phyloP scores from a whole-genome alignment of 1,140 invertebrate genomes.

The Solenopsis invicta region DNA sequence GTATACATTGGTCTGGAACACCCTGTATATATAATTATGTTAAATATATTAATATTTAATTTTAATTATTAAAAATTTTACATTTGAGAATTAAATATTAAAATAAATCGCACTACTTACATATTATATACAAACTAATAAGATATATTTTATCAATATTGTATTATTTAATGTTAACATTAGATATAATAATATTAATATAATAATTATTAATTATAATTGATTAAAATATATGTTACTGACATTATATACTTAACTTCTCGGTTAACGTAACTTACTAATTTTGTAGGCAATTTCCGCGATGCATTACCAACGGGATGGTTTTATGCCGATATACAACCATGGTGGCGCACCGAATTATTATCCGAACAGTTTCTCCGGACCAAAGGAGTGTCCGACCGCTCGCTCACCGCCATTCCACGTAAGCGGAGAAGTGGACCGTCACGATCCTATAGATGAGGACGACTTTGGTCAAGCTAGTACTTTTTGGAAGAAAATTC shows the following conservation, averaged over 20 bases:
- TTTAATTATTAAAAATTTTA: too few species aligned
- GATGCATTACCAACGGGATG: constrained; percentile 96
- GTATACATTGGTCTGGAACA: too few species aligned
- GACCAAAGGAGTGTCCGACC: constrained; percentile 89
- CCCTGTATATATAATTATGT: too few species aligned
- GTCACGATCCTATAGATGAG: constrained; percentile 94
- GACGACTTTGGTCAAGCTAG: constrained; percentile 96
- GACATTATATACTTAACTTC: neutral
- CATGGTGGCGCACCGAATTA: constrained; percentile 96
- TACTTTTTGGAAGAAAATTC: constrained; percentile 93
- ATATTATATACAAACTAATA: neutral
- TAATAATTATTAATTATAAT: neutral
- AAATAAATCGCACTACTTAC: neutral
- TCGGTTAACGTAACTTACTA: neutral
- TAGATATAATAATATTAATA: neutral
- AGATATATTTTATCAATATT: neutral
- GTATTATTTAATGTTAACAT: neutral
- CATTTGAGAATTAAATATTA: too few species aligned
- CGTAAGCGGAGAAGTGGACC: constrained; percentile 89
- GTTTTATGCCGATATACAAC: constrained; percentile 90
- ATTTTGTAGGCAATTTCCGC: constrained; percentile 79
- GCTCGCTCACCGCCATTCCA: constrained; percentile 85
- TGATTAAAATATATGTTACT: neutral
- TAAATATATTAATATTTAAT: too few species aligned
- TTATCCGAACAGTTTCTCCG: constrained; percentile 97